A percentile compares a stretch with the other conserved stretches of the same genome.
Conservation (phyloP, 2,113 vertebrate species). For the Tragelaphus strepsiceros region DNA sequence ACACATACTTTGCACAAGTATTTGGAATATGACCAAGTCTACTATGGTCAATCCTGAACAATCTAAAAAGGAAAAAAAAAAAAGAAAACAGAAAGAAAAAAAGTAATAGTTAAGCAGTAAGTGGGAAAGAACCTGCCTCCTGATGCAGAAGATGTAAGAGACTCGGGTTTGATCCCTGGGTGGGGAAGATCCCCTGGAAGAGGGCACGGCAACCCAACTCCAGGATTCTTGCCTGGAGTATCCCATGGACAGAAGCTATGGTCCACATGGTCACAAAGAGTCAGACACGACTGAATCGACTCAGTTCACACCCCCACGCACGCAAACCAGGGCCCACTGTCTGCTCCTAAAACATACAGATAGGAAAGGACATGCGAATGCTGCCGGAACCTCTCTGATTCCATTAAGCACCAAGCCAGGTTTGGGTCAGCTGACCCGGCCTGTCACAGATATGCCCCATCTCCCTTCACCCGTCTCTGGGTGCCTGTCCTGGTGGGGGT, state of each 20-base stretch:
- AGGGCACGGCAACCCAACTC: not conserved
- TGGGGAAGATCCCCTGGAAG: not conserved
- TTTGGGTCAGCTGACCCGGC: not conserved
- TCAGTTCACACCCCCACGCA: not conserved
- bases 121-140: not conserved
- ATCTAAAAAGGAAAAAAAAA: not conserved
- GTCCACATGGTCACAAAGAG: not conserved
- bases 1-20: not conserved
- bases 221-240: not conserved
- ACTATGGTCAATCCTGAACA: not conserved
- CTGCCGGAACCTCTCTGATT: not conserved
- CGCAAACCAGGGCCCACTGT: not conserved
- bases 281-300: not conserved
- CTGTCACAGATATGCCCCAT: not conserved
- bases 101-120: not conserved
- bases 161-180: not conserved
- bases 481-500: not conserved
- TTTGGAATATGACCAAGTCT: not conserved
- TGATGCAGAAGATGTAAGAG: not conserved
- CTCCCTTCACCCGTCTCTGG: not conserved
- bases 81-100: not conserved
- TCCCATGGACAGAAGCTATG: not conserved
- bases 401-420: not conserved
- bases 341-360: not conserved
- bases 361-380: not conserved